A percentile compares a stretch with the other conserved stretches of the same genome.
Evolutionary conservation across 2,888 invertebrate species (phyloP).

Genomic region (Nomada fabriciana): DNA sequence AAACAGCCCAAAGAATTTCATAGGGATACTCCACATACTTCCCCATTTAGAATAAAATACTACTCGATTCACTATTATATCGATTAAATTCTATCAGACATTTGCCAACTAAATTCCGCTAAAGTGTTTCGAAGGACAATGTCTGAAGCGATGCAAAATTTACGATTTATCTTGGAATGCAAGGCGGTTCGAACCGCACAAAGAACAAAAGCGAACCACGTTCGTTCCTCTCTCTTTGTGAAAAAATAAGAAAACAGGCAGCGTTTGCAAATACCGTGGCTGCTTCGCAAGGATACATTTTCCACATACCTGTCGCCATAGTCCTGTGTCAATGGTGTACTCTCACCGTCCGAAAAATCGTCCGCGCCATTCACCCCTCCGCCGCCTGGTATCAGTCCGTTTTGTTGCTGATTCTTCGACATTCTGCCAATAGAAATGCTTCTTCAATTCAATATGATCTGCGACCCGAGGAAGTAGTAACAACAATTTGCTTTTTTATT

Average conservation of each 20-base stretch:
- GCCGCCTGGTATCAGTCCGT: conserved; percentile 85
- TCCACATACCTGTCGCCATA: conserved; percentile 93
- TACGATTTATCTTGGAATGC: conserved; percentile 20
- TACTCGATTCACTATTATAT: background rate
- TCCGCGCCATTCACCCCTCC: conserved; percentile 87
- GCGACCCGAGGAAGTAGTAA: background rate
- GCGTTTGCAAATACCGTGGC: conserved; percentile 30
- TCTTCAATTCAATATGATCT: background rate
- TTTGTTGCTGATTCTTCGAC: conserved; percentile 89
- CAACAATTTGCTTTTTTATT: background rate
- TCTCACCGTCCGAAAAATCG: conserved; percentile 94
- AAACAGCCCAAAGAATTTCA: background rate
- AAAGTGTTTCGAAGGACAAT: background rate
- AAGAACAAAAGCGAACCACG: background rate
- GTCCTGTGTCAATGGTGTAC: conserved; percentile 94
- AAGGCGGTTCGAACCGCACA: conserved; percentile 3
- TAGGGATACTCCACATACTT: background rate
- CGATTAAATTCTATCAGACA: background rate
- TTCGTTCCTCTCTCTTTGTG: background rate
- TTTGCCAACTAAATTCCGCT: background rate
- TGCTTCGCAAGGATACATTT: conserved; percentile 19
- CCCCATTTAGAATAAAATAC: background rate
- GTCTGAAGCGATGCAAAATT: background rate
- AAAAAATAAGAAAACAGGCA: background rate
- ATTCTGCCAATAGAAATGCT: conserved; percentile 81